phyloP scores from a whole-genome alignment of 2,113 vertebrate species.

The Erythrocercus mccallii region DNA sequence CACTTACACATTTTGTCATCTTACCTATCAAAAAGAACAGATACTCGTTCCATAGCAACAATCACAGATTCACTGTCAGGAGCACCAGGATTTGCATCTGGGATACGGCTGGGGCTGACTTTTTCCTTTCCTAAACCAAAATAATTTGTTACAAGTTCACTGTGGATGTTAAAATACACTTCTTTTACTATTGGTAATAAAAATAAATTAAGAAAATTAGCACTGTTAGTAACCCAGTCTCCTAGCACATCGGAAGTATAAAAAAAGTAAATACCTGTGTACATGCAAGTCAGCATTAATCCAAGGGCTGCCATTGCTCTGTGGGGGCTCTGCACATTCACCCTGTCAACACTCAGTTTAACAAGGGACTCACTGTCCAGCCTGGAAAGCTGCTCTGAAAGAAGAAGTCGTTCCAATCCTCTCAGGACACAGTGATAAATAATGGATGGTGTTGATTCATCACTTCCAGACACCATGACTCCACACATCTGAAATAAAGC shows the following conservation, averaged over 20 bases:
- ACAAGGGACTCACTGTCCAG: slow-evolving; percentile 90
- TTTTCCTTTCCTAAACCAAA: slow-evolving; percentile 91
- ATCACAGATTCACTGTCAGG: slow-evolving; percentile 96
- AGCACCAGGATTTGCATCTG: slow-evolving; percentile 80
- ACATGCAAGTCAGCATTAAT: slow-evolving; percentile 99
- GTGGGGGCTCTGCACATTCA: slow-evolving; percentile 95
- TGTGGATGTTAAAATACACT: not conserved
- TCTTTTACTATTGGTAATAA: not conserved
- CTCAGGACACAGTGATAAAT: slow-evolving; percentile 94
- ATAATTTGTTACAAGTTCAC: not conserved
- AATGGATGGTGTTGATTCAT: slow-evolving; percentile 90
- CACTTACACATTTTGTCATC: not conserved
- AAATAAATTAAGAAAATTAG: not conserved
- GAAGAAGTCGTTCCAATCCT: slow-evolving; percentile 91
- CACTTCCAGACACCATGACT: slow-evolving; percentile 91
- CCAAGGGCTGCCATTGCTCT: slow-evolving; percentile 96
- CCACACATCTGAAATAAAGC: slow-evolving; percentile 82
- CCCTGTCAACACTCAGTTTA: slow-evolving; percentile 94
- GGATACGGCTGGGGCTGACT: slow-evolving; percentile 81
- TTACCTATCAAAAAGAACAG: slow-evolving; percentile 97
- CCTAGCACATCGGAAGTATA: not conserved
- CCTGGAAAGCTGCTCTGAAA: slow-evolving; percentile 93
- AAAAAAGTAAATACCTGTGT: slow-evolving; percentile 82
- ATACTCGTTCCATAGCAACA: slow-evolving; percentile 97
- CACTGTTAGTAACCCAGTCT: not conserved